These are phyloP conservation scores for Danaus plexippus DNA, from an alignment of 1,140 invertebrate genomes.

Conservation along the genomic window DNA sequence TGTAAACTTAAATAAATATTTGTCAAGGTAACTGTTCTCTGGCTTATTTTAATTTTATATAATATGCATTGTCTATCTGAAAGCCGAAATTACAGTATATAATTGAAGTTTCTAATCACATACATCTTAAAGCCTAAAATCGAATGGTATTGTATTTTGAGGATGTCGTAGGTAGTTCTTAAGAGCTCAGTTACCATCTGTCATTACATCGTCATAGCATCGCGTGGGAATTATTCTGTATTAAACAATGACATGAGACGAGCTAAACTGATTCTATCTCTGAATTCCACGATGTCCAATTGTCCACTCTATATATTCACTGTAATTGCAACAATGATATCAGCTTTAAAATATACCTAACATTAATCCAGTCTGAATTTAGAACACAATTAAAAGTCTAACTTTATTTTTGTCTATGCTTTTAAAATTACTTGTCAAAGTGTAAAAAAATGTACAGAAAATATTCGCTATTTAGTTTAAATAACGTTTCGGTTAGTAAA, in stretches of 20 bases:
- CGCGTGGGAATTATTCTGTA: constrained; percentile 27
- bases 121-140: too few species aligned
- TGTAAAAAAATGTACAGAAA: too few species aligned
- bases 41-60: too few species aligned
- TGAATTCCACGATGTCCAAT: constrained; percentile 30
- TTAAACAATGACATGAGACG: constrained; percentile 28
- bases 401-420: constrained; percentile 6
- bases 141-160: background rate
- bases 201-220: constrained; percentile 24
- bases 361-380: background rate
- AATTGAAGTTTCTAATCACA: too few species aligned
- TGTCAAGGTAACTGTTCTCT: too few species aligned
- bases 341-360: background rate
- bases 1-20: too few species aligned
- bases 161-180: constrained; percentile 19
- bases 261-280: constrained; percentile 27
- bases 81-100: too few species aligned
- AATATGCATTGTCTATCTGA: too few species aligned
- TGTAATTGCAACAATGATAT: constrained; percentile 7
- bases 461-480: constrained; percentile 4
- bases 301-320: constrained; percentile 15
- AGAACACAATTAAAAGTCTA: constrained; percentile 3
- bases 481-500: background rate
- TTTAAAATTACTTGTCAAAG: constrained; percentile 3
- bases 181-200: constrained; percentile 15